These are phyloP conservation scores for Apaloderma vittatum DNA, from an alignment of 2,113 vertebrate genomes.

Conservation along the genomic window DNA sequence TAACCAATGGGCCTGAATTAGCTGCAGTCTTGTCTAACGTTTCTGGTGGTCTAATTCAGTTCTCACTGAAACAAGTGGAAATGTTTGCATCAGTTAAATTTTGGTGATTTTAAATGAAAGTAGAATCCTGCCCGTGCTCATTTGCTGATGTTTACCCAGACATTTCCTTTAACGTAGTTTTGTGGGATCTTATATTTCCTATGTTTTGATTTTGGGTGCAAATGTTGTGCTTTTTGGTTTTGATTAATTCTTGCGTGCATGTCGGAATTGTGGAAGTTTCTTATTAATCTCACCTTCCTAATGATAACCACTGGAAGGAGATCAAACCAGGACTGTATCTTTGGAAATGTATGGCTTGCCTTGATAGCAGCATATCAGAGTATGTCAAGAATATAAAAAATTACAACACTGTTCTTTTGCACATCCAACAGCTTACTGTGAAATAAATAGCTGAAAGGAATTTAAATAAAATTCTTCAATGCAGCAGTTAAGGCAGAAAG, in stretches of 20 bases:
- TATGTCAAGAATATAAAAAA: neutral
- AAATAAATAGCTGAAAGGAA: neutral
- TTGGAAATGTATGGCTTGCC: neutral
- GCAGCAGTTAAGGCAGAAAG: neutral
- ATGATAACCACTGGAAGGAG: neutral
- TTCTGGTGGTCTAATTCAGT: neutral
- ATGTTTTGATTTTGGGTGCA: constrained; percentile 26
- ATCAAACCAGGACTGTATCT: constrained; percentile 18
- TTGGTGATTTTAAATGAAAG: neutral
- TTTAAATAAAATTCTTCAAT: neutral
- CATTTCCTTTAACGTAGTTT: neutral
- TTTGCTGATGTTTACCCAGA: constrained; percentile 23
- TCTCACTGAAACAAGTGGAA: neutral
- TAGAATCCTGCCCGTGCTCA: neutral
- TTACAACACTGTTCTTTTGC: neutral
- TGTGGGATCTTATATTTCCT: constrained; percentile 19
- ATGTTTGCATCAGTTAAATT: neutral
- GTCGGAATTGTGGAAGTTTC: constrained; percentile 1
- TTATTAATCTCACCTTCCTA: neutral
- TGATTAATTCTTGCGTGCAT: neutral
- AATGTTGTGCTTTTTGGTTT: neutral
- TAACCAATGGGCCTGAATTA: neutral
- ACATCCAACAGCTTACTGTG: neutral
- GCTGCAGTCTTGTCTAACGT: neutral
- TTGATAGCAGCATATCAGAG: neutral